Percentiles rank a stretch among this genome's conserved stretches.
phyloP scores from a whole-genome alignment of 2,113 vertebrate species.

The Pelmatolapia mariae region DNA sequence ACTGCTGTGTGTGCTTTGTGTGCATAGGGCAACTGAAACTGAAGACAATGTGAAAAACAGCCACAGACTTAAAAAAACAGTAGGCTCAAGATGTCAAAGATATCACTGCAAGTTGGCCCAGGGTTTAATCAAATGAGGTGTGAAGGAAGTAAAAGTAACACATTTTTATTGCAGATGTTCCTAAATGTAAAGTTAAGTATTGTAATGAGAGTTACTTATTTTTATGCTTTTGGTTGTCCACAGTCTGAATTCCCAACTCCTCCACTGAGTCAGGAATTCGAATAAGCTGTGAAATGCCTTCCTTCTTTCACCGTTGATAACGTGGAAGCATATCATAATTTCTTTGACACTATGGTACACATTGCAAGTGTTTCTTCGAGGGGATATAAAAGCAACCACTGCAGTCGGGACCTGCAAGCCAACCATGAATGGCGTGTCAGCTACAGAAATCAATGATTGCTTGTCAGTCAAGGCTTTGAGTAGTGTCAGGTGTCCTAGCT shows the following conservation, averaged over 20 bases:
- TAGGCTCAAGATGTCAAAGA: not conserved
- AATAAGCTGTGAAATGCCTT: rapidly evolving
- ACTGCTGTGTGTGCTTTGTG: not conserved
- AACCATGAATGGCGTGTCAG: constrained; percentile 7
- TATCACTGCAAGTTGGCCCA: not conserved
- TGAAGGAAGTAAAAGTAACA: not conserved
- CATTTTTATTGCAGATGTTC: not conserved
- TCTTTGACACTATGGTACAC: not conserved
- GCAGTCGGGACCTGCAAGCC: constrained; percentile 41
- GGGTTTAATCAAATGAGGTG: not conserved
- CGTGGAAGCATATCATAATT: not conserved
- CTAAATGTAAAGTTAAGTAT: not conserved
- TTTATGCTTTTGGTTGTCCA: not conserved
- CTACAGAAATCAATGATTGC: constrained; percentile 49
- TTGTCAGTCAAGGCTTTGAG: constrained; percentile 43
- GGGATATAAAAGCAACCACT: not conserved
- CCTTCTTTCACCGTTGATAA: not conserved
- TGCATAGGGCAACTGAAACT: not conserved
- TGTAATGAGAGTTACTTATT: not conserved
- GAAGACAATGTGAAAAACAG: not conserved
- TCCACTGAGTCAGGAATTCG: not conserved
- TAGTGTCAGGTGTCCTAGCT: not conserved
- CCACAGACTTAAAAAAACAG: not conserved
- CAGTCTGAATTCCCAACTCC: not conserved
- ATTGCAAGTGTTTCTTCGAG: not conserved